Base-by-base conservation (phyloP, 1,140 invertebrate genomes). In the Babylonia areolata region DNA sequence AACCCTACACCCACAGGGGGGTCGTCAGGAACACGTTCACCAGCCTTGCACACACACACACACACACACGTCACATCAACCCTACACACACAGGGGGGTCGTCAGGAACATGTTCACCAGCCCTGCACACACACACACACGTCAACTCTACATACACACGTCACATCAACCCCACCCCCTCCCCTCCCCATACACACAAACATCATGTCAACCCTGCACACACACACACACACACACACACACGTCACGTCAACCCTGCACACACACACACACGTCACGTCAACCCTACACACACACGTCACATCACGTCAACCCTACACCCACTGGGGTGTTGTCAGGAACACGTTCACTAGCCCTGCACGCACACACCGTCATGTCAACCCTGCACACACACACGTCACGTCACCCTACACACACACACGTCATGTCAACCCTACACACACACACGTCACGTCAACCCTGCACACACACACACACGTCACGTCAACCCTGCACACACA, bases 1-100 rank as follows among this genome's bases (percentile, higher is more conserved):
- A n/a, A n/a, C n/a, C n/a, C n/a, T n/a, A 51, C 79, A 98, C 97
- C 97, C 97, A 98, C 28, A 98, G 94, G 2, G 97, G 98, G 71
- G 97, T 97, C 51, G 97, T 98, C 3, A 96, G 91, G 11, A 98
- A 93, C 3, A 98, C 97, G 95, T 98, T 98, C 15, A 97, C 95
- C 83, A 96, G 95, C 71, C 97, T 96, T 96, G 88, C 69, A 93
- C 87, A 69, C 39, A 84, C 35, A 51, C 46, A 51, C 20, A 20
- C 46, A 20, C 46, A n/a, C n/a, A 20, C 46, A 51, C 46, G 20
- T 20, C 9, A 6, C 6, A 6, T 11, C 46, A 51, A 6, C 6
- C 46, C 6, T 20, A 51, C 79, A 98, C 97, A 97, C 97, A 98
- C 28, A 98, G 94, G 2, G 97, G 98, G 71, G 97, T 97, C 51